These are phyloP conservation scores for Gobius niger DNA, from an alignment of 2,113 vertebrate genomes.

Conservation along the genomic window DNA sequence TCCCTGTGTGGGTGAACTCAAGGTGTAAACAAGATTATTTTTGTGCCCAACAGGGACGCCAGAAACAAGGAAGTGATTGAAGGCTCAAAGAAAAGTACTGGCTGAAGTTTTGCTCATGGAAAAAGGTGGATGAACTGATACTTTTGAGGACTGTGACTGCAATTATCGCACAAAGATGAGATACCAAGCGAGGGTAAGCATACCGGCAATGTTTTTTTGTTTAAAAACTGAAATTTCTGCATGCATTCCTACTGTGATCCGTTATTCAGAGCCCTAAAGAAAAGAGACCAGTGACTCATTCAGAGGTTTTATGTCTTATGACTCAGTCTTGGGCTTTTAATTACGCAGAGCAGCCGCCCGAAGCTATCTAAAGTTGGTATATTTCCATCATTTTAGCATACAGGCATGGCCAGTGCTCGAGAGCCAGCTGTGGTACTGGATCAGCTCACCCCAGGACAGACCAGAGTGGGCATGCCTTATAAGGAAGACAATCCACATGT, in stretches of 20 bases:
- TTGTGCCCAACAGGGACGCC: constrained; percentile 38
- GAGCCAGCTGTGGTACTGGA: constrained; percentile 52
- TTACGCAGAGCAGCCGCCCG: constrained; percentile 14
- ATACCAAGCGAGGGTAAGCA: constrained; percentile 74
- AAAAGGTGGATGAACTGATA: constrained; percentile 51
- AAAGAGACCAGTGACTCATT: constrained; percentile 52
- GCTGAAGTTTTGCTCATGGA: constrained; percentile 25
- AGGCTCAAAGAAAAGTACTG: constrained; percentile 29
- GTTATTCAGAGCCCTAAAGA: constrained; percentile 32
- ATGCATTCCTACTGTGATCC: not conserved
- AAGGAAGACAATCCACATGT: constrained; percentile 68
- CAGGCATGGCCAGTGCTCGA: constrained; percentile 10
- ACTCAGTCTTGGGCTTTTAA: constrained; percentile 49
- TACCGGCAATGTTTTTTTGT: constrained; percentile 32
- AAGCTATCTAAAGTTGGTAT: constrained; percentile 15
- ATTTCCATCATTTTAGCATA: constrained; percentile 50
- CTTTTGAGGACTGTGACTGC: constrained; percentile 35
- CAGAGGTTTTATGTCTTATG: constrained; percentile 25
- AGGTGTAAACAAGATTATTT: constrained; percentile 57
- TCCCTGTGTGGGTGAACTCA: constrained; percentile 46
- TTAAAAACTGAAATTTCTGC: constrained; percentile 5
- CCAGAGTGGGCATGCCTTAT: constrained; percentile 65
- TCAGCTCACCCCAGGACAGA: constrained; percentile 48
- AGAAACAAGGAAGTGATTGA: constrained; percentile 23
- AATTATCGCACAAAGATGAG: constrained; percentile 66